Evolutionary conservation across 2,797 vertebrate genomes (phyloP), one percentile per base, ranked within the genome.

Genomic region (Scyliorhinus canicula): DNA sequence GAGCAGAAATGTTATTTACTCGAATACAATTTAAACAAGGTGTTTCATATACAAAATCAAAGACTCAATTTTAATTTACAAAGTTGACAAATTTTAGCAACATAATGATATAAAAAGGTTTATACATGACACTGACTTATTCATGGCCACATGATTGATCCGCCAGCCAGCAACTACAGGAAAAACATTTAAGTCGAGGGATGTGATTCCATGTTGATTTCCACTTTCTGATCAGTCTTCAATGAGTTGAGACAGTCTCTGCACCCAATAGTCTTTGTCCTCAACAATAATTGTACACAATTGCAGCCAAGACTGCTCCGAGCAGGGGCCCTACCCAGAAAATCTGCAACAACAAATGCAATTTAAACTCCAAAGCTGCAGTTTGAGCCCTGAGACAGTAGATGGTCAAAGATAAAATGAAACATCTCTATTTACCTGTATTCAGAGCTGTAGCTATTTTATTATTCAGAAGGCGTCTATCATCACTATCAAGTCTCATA

Each of bases 241-340:
- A 60, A 24, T 11, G 19, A 24, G 21, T 60, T 91, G 35, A 63
- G 88, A 40, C 88, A 91, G 55, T 91, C 88, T 91, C 88, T 40
- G 44, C 88, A 63, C 57, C 57, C 4, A 21, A 63, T 63, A 8
- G 16, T 63, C 88, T 91, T 91, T 44, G 88, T 35, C 57, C 8
- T 40, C 88, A 91, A 57, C n/a, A 91, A 19, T 40, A 63, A n/a
- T 11, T 91, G 88, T 63, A 40, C 88, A 91, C 88, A 3, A 91
- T 91, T 35, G n/a, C 88, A 63, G 88, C 88, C 88, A 91, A 44
- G 88, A 44, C 88, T 24, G 57, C 88, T 28, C 88, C 88, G 16
- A 91, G 88, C 57, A 91, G 19, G 6, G 88, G 88, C 9, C 88
- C 88, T 16, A 91, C 88, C 88, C 88, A 91, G n/a, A 91, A 91